Base-by-base conservation (phyloP, 1,140 invertebrate genomes). In the Atta colombica region DNA sequence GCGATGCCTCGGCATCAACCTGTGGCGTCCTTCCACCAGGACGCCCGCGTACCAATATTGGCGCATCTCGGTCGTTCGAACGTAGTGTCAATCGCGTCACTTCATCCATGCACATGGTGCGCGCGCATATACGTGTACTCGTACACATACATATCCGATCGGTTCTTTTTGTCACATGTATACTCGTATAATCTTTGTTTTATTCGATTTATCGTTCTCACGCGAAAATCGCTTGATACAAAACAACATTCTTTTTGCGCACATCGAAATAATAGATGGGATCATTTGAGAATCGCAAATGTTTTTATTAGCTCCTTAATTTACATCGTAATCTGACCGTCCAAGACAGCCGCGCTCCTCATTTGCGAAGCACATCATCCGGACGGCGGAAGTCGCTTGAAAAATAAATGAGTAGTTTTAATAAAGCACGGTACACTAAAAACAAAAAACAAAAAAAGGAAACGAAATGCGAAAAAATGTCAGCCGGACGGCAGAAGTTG, bases 81-180 rank as follows among this genome's bases (percentile, higher is more conserved):
- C 74, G 77, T 87, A 87, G 88, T 88, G 88, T 91, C 90, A 91
- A 90, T 90, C 89, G 89, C 89, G 82, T 90, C 89, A 74, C 86
- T 72, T 75, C 80, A 81, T 74, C 65, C 68, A 69, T 87, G 77
- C 51, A 87, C 77, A 71, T 82, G 63, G 85, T 69, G 66, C 61
- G 68, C 60, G 25, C 72, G 86, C 60, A 12, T n/a, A 28, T 21
- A 10, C 35, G 49, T 14, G 28, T n/a, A n/a, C 21, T 35, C 28
- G 21, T 45, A 55, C 31, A 45, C 51, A 68, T 66, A 58, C 51
- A 18, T 63, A 63, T 55, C 60, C 77, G 75, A 90, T 75, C 74
- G 49, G 60, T 90, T 77, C 81, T 90, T 90, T 88, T 90, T 80
- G 45, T 28, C 35, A 80, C 63, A 58, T 88, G 78, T n/a, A 77